Conservation (phyloP, 2,113 vertebrate genomes). For the Oreocharis arfaki region DNA sequence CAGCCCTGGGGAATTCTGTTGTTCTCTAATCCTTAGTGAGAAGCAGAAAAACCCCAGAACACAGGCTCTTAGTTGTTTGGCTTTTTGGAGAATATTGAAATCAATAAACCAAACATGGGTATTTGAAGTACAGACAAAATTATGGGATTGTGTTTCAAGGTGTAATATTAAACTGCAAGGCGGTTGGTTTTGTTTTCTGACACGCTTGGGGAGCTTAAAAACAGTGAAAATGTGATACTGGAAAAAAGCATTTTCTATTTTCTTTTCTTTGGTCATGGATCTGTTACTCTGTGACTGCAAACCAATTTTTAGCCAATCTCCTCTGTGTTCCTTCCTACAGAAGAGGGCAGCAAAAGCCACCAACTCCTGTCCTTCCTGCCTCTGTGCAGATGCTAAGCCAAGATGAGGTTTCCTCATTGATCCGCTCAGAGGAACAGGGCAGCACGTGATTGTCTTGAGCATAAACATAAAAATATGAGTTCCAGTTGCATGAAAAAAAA, state of each 20-base stretch:
- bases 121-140: slow-evolving; percentile 44
- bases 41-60: slow-evolving; percentile 19
- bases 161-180: background rate
- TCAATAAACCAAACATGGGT: slow-evolving; percentile 15
- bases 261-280: background rate
- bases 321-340: slow-evolving; percentile 1
- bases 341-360: slow-evolving; percentile 74
- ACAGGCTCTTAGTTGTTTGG: slow-evolving; percentile 20
- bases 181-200: background rate
- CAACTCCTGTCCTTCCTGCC: background rate
- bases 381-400: background rate
- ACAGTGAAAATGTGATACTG: background rate
- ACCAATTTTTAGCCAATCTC: background rate
- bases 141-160: background rate
- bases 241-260: background rate
- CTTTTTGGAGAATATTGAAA: slow-evolving; percentile 48
- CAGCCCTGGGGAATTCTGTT: background rate
- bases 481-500: background rate
- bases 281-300: background rate
- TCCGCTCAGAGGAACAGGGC: background rate
- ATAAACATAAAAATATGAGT: background rate
- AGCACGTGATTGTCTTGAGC: background rate
- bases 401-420: background rate
- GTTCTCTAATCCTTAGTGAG: background rate
- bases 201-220: background rate